A percentile compares a stretch with the other conserved stretches of the same genome.
Evolutionary conservation across 92 coral and sea anemone species (phyloP).

Genomic region (Palythoa grandiflora): DNA sequence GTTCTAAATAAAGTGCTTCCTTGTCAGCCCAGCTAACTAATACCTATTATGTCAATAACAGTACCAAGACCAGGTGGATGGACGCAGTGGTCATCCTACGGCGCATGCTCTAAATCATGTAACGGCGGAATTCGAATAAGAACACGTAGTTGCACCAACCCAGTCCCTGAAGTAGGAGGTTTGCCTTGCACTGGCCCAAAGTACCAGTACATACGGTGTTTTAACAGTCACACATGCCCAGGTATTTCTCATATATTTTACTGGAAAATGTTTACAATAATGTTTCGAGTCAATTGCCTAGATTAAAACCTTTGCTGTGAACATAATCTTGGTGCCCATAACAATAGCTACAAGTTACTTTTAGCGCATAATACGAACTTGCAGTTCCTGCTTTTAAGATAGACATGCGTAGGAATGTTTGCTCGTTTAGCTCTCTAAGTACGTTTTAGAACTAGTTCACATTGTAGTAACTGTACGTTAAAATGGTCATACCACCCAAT

Average conservation of each 20-base stretch:
- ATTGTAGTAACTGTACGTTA: too few species aligned
- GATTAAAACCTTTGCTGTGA: too few species aligned
- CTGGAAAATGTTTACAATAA: too few species aligned
- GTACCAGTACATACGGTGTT: background rate
- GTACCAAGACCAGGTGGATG: background rate
- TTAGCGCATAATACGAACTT: too few species aligned
- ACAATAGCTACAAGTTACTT: too few species aligned
- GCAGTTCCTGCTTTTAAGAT: too few species aligned
- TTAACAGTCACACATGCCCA: background rate
- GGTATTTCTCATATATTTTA: background rate
- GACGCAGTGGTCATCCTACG: background rate
- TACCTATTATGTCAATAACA: background rate
- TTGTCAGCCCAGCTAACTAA: background rate
- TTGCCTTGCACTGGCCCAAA: constrained; percentile 15
- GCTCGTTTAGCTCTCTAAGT: too few species aligned
- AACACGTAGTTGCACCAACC: background rate
- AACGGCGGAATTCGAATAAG: constrained; percentile 4
- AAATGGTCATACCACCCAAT: too few species aligned
- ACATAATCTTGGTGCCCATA: too few species aligned
- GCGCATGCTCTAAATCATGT: constrained; percentile 21
- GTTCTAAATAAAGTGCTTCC: background rate
- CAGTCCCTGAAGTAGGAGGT: background rate
- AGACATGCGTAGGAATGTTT: too few species aligned
- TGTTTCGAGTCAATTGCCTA: background rate
- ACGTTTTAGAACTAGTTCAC: too few species aligned